Evolutionary conservation across 2,113 vertebrate species (phyloP), one percentile per base, ranked within the genome.

Genomic region (Pycnonotus jocosus): DNA sequence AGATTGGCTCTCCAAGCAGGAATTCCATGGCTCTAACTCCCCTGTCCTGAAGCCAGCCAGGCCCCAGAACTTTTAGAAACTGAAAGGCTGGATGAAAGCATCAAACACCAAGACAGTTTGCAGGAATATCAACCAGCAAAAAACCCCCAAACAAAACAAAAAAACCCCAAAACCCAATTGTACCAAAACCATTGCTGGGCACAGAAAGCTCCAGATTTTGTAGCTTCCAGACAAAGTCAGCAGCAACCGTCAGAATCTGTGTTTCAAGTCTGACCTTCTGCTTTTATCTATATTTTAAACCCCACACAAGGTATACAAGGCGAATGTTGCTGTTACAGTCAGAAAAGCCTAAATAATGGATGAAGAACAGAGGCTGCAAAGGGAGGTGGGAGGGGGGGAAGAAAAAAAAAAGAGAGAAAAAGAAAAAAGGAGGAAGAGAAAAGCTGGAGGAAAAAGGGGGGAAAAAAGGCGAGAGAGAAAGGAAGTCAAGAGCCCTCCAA

Each of bases 211-310:
- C 88, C 82, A 68, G 95, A 97, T 96, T 97, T 96, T 97, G 97
- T 96, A 97, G 96, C 96, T 97, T 56, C 91, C 96, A 97, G 97
- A 97, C 96, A 98, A 97, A 97, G 97, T 97, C 93, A 96, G 96
- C 95, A 97, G 93, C 94, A 97, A 93, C 95, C 42, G 58, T 95
- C 96, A 97, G 94, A 93, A 94, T 95, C 90, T 50, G 92, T 98
- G 98, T 99, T 99, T 99, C 98, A 99, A 99, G 98, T 98, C 97
- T 93, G 93, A 98, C 98, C 98, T 98, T 98, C 98, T 98, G 98
- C 99, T 99, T 99, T 99, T 99, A 99, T 99, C 99, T 99, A 99
- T 99, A 99, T 99, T 99, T 99, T 98, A 99, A 99, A 98, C 98
- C 98, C 98, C 98, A 99, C 98, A 99, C 98, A 98, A 99, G 98